A percentile compares a stretch with the other conserved stretches of the same genome.
Evolutionary conservation across 2,113 vertebrate genomes (phyloP).

Genomic region (Petromus typicus): DNA sequence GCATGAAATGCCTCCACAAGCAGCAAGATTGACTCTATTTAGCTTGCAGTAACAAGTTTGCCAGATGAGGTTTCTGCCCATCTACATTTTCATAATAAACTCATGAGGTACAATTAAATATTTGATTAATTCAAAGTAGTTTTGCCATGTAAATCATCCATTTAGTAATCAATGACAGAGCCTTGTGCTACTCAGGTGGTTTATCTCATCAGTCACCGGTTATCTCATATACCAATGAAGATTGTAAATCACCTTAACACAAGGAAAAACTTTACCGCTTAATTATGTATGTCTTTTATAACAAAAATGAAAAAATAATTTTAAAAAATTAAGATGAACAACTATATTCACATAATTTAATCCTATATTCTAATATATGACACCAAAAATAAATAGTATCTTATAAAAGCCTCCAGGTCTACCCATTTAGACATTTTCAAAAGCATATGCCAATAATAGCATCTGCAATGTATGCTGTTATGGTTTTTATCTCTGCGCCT

Average conservation of each 20-base stretch:
- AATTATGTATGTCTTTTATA: neutral
- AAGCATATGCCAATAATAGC: neutral
- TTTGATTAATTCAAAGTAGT: neutral
- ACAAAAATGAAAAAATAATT: neutral
- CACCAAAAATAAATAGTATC: neutral
- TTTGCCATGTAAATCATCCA: neutral
- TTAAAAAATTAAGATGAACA: neutral
- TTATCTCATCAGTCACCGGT: neutral
- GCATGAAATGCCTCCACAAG: neutral
- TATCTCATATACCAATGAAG: neutral
- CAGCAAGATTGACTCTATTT: neutral
- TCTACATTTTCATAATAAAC: conserved; percentile 31
- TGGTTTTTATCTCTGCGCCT: neutral
- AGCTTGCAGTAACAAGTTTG: neutral
- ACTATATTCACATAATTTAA: conserved; percentile 5
- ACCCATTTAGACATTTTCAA: neutral
- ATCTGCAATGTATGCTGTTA: neutral
- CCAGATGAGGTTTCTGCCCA: neutral
- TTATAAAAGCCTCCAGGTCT: neutral
- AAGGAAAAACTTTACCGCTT: neutral
- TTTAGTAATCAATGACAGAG: neutral
- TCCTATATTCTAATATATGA: neutral
- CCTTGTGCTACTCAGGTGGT: neutral
- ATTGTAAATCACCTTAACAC: neutral
- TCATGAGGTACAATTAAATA: conserved; percentile 11